Percentiles rank a stretch among this genome's conserved stretches.
Conservation (phyloP, 1,140 invertebrate genomes). For the Drosophila ironensis region DNA sequence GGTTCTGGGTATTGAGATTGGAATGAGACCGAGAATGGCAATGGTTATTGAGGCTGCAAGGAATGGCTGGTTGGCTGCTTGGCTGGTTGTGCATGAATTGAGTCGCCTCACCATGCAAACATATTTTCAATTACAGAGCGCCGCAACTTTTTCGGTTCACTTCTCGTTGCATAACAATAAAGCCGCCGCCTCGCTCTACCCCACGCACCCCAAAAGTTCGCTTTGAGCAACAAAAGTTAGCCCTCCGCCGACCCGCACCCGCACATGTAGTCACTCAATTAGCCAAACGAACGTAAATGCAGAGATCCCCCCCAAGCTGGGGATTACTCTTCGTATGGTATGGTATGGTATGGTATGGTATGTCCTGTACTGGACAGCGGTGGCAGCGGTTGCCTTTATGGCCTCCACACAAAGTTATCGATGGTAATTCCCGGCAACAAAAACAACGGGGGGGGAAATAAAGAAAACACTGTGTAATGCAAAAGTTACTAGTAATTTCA, state of each 20-base stretch:
- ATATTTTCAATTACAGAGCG: conserved; percentile 46
- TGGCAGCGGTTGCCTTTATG: background rate
- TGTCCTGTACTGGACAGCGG: background rate
- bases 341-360: no score
- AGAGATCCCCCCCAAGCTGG: no score
- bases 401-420: conserved; percentile 5
- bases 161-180: conserved; percentile 42
- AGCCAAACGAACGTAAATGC: conserved; percentile 41
- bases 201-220: conserved; percentile 11
- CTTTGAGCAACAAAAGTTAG: conserved; percentile 35
- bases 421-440: conserved; percentile 5
- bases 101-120: conserved; percentile 43
- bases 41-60: conserved; percentile 11
- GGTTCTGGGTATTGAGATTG: background rate
- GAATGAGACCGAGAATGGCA: background rate
- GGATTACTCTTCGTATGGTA: no score
- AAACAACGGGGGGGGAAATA: background rate
- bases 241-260: background rate
- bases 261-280: conserved; percentile 36
- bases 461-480: conserved; percentile 8
- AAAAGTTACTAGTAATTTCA: background rate
- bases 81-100: conserved; percentile 41
- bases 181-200: no score
- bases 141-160: conserved; percentile 39
- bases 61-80: no score